Evolutionary conservation across 2,888 invertebrate genomes (phyloP), one percentile per base, ranked within the genome.

Genomic region (Phengaris arion): DNA sequence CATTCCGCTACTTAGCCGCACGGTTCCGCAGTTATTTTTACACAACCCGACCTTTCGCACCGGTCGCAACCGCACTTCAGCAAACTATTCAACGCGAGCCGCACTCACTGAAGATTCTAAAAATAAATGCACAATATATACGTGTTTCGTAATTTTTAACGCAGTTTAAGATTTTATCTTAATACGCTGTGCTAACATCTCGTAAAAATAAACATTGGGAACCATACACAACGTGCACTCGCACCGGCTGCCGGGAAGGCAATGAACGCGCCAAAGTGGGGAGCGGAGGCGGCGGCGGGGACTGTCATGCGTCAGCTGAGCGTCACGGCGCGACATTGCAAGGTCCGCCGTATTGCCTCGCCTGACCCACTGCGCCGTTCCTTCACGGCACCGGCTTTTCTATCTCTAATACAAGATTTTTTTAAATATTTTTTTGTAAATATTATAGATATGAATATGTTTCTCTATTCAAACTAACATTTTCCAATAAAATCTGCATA

Each of bases 241-340:
- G 84, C 90, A 86, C 86, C 92, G 92, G 92, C 91, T 88, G 95
- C 95, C 95, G 94, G 94, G 94, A 93, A 95, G 94, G 94, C 95
- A 94, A 94, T 95, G 95, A 95, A 95, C 95, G 95, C 94, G 94
- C 79, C 81, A 82, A 83, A 81, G 86, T 83, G 84, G 81, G 85
- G 89, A 89, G 89, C 88, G 85, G 82, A 80, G 89, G 82, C 80
- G 89, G 91, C 90, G 90, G 87, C 91, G 91, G 88, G 86, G 87
- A 89, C 86, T 86, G 87, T 87, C 86, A 82, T 82, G 83, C 89
- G 89, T 93, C 93, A 94, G 93, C 94, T 94, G 93, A 94, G 93
- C 94, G 93, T 92, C 93, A 93, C 90, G 91, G 90, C 93, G 94
- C 94, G 94, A 94, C 94, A 94, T 94, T 94, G 94, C 94, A 94